These are phyloP conservation scores for Spea hammondii DNA, from an alignment of 2,797 vertebrate species.

Conservation along the genomic window DNA sequence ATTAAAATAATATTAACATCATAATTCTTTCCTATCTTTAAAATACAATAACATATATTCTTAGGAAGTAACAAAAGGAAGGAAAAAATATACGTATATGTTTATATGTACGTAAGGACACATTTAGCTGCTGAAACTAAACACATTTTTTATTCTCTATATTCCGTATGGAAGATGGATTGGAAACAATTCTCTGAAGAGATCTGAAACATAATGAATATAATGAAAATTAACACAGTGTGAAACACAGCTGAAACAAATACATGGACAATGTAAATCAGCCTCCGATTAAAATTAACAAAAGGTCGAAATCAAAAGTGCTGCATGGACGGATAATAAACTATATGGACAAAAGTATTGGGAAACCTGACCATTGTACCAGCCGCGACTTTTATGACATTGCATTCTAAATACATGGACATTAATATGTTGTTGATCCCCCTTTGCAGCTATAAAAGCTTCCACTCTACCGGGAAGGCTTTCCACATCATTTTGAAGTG, in stretches of 20 bases:
- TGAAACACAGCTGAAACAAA: constrained; percentile 66
- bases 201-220: constrained; percentile 72
- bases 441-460: too few species aligned
- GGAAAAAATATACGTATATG: constrained; percentile 50
- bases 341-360: not conserved
- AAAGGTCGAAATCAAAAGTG: constrained; percentile 27
- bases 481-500: too few species aligned
- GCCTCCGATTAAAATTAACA: constrained; percentile 61
- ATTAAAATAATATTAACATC: constrained; percentile 73
- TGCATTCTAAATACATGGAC: too few species aligned
- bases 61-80: not conserved
- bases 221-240: constrained; percentile 79
- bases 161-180: constrained; percentile 70
- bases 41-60: not conserved
- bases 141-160: not conserved
- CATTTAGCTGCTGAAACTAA: not conserved
- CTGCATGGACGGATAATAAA: constrained; percentile 8
- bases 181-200: constrained; percentile 81
- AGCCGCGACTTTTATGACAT: too few species aligned
- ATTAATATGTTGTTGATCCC: too few species aligned
- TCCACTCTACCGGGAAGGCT: too few species aligned
- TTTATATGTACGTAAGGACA: not conserved
- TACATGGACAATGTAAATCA: constrained; percentile 65
- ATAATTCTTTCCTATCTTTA: constrained; percentile 75
- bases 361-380: too few species aligned